Evolutionary conservation across 2,113 vertebrate species (phyloP).

Genomic region (Axis porcinus): DNA sequence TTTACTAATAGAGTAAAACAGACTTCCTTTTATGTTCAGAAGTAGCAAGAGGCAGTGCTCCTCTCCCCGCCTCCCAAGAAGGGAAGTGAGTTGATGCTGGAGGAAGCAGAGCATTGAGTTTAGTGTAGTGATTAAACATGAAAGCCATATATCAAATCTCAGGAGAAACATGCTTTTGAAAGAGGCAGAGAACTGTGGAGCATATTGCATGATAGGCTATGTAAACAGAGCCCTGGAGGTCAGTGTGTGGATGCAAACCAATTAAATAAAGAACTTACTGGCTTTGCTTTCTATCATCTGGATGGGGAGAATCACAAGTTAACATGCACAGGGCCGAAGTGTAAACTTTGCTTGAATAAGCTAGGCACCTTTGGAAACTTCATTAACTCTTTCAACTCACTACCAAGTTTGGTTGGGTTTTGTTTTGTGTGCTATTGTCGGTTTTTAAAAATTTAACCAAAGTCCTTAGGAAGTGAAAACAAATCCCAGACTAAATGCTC

Average conservation of each 20-base stretch:
- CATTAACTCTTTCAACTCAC: slow-evolving; percentile 56
- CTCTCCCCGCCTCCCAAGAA: slow-evolving; percentile 59
- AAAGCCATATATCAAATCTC: slow-evolving; percentile 72
- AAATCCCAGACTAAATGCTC: neutral
- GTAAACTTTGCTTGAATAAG: slow-evolving; percentile 52
- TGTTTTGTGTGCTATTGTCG: neutral
- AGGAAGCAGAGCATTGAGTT: slow-evolving; percentile 68
- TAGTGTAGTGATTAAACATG: slow-evolving; percentile 71
- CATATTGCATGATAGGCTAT: slow-evolving; percentile 65
- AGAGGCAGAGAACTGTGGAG: slow-evolving; percentile 59
- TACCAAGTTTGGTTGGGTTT: neutral
- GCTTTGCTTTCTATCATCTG: slow-evolving; percentile 67
- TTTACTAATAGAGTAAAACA: slow-evolving; percentile 57
- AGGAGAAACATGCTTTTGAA: slow-evolving; percentile 68
- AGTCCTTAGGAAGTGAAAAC: neutral
- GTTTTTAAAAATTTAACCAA: neutral
- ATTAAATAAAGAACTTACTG: slow-evolving; percentile 69
- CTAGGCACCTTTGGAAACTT: slow-evolving; percentile 44
- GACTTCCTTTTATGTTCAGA: slow-evolving; percentile 66
- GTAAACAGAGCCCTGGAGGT: slow-evolving; percentile 71
- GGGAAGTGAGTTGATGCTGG: slow-evolving; percentile 60
- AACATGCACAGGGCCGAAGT: slow-evolving; percentile 26
- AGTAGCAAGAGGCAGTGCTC: slow-evolving; percentile 43
- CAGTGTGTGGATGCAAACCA: slow-evolving; percentile 68
- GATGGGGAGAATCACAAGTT: slow-evolving; percentile 49